Percentiles rank a stretch among this genome's conserved stretches.
These are phyloP conservation scores for Cololabis saira DNA, from an alignment of 2,113 vertebrate genomes.

Conservation along the genomic window DNA sequence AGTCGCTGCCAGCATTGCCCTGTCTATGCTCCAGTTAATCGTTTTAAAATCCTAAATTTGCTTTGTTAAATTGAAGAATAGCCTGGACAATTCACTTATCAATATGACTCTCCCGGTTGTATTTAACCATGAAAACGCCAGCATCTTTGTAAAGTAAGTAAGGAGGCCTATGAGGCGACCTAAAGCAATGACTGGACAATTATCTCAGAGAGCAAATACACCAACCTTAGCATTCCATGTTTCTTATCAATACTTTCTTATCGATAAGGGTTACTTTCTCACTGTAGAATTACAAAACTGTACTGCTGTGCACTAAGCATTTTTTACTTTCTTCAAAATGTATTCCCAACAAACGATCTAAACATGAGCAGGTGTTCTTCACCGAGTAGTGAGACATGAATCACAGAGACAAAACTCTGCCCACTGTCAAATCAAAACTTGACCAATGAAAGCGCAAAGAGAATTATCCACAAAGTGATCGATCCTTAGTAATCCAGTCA, in stretches of 20 bases:
- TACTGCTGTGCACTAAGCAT: conserved; percentile 29
- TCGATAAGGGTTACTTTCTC: not conserved
- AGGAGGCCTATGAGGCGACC: not conserved
- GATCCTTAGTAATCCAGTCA: conserved; percentile 6
- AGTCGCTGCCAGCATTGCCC: not conserved
- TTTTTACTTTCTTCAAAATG: conserved; percentile 32
- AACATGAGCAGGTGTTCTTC: conserved; percentile 8
- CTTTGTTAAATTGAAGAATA: not conserved
- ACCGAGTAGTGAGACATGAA: not conserved
- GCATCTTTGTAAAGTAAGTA: not conserved
- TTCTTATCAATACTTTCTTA: not conserved
- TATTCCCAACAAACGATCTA: conserved; percentile 30
- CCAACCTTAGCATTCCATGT: conserved; percentile 8
- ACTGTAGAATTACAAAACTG: conserved; percentile 4
- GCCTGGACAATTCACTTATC: not conserved
- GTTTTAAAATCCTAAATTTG: not conserved
- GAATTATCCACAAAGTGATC: conserved; percentile 28
- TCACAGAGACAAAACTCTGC: conserved; percentile 16
- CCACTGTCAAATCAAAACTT: conserved; percentile 22
- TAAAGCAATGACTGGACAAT: not conserved
- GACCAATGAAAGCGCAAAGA: conserved; percentile 35
- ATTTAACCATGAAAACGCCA: not conserved
- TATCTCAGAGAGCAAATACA: conserved; percentile 26
- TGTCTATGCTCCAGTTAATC: not conserved
- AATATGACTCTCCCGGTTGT: conserved; percentile 1